phyloP scores from a whole-genome alignment of 2,797 vertebrate genomes.

The Falco biarmicus region DNA sequence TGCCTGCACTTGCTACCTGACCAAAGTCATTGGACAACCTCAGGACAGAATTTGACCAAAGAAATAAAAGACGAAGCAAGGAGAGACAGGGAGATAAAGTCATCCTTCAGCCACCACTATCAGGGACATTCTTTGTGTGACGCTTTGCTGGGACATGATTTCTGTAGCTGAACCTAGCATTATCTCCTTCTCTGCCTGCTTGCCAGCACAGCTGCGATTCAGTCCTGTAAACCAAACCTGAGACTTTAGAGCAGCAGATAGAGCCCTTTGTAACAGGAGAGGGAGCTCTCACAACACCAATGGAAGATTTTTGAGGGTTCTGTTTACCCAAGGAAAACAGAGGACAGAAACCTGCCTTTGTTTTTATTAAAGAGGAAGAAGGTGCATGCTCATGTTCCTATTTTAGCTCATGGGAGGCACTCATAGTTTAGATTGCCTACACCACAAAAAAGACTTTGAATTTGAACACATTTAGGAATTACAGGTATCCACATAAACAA shows the following conservation, averaged over 20 bases:
- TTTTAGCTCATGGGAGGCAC: not conserved
- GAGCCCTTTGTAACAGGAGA: constrained; percentile 33
- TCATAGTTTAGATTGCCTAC: not conserved
- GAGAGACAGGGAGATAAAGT: not conserved
- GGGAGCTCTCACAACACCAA: constrained; percentile 56
- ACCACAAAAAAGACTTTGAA: not conserved
- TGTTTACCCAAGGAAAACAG: not conserved
- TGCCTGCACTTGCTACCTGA: not conserved
- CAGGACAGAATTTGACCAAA: not conserved
- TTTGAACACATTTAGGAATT: not conserved
- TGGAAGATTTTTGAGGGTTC: not conserved
- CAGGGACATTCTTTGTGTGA: not conserved
- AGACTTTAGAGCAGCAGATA: not conserved
- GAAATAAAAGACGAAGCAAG: not conserved
- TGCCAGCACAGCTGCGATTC: not conserved
- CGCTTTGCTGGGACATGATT: not conserved
- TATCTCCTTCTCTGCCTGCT: not conserved
- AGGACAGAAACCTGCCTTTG: not conserved
- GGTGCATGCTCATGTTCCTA: not conserved
- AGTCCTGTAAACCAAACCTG: not conserved
- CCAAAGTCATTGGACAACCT: not conserved
- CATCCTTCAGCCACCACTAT: not conserved
- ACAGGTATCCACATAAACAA: not conserved
- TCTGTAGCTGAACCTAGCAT: not conserved
- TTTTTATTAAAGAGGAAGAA: not conserved